phyloP scores from a whole-genome alignment of 2,888 invertebrate genomes.

The Nomada ferruginata region DNA sequence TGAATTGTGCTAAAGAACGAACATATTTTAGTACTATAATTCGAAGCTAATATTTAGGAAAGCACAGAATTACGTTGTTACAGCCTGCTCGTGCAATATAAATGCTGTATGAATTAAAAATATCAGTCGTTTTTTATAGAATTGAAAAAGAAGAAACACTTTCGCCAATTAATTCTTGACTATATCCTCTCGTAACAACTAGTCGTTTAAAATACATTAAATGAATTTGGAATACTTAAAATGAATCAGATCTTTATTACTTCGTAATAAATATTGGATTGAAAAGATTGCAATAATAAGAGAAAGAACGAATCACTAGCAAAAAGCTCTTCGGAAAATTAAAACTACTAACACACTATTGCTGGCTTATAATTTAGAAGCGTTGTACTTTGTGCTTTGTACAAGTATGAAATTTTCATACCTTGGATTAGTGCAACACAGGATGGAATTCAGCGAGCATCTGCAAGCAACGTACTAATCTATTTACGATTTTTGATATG shows the following conservation, averaged over 20 bases:
- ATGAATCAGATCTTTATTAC: background rate
- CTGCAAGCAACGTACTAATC: constrained; percentile 83
- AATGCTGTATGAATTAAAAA: background rate
- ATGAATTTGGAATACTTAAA: background rate
- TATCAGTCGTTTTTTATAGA: background rate
- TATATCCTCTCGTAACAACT: background rate
- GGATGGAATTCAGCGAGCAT: constrained; percentile 83
- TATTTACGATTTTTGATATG: constrained; percentile 68
- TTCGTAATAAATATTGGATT: background rate
- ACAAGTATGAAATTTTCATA: constrained; percentile 76
- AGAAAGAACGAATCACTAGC: background rate
- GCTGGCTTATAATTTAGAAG: constrained; percentile 21
- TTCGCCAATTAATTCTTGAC: no score
- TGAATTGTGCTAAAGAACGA: background rate
- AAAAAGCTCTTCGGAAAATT: background rate
- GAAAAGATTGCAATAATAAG: background rate
- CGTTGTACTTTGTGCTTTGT: constrained; percentile 25
- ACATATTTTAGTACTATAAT: background rate
- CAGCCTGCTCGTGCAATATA: constrained; percentile 73
- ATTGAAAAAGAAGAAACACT: background rate
- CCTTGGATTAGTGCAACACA: constrained; percentile 84
- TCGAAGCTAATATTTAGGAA: background rate
- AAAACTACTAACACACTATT: background rate
- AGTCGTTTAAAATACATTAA: background rate
- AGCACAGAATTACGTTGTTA: constrained; percentile 69